A percentile compares a stretch with the other conserved stretches of the same genome.
Evolutionary conservation across 2,888 invertebrate species (phyloP).

Genomic region (Cheilosia variabilis): DNA sequence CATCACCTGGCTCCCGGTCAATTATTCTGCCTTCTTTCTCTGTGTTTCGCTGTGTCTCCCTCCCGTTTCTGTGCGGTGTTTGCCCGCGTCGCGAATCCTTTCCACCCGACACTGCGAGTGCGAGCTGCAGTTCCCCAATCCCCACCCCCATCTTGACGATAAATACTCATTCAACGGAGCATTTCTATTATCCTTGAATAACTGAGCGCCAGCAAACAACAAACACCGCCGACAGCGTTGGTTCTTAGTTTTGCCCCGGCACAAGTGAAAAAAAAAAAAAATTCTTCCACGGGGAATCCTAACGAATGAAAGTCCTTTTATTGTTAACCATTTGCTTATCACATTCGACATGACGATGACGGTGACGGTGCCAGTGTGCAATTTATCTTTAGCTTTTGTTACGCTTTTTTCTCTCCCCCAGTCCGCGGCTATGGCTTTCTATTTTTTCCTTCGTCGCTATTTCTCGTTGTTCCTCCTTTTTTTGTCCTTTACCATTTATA

Average conservation of each 20-base stretch:
- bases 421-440: not conserved
- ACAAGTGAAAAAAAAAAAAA: constrained; percentile 12
- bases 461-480: constrained; percentile 12
- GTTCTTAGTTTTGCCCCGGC: no score
- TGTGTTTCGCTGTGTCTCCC: constrained; percentile 11
- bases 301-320: constrained; percentile 66
- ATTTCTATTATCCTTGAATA: constrained; percentile 73
- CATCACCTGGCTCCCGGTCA: constrained; percentile 58
- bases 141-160: constrained; percentile 55
- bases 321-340: constrained; percentile 73
- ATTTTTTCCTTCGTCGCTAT: constrained; percentile 14
- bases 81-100: constrained; percentile 50
- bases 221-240: constrained; percentile 22
- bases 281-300: constrained; percentile 56
- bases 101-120: constrained; percentile 4
- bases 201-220: constrained; percentile 64
- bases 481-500: constrained; percentile 68
- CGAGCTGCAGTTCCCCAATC: constrained; percentile 22
- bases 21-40: constrained; percentile 39
- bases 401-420: constrained; percentile 5
- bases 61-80: constrained; percentile 12
- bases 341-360: constrained; percentile 70
- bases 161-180: constrained; percentile 71
- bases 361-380: constrained; percentile 65
- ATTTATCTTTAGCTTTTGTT: constrained; percentile 67